These are phyloP conservation scores for Hirtodrosophila trivittata DNA, from an alignment of 2,888 invertebrate genomes.

Conservation along the genomic window DNA sequence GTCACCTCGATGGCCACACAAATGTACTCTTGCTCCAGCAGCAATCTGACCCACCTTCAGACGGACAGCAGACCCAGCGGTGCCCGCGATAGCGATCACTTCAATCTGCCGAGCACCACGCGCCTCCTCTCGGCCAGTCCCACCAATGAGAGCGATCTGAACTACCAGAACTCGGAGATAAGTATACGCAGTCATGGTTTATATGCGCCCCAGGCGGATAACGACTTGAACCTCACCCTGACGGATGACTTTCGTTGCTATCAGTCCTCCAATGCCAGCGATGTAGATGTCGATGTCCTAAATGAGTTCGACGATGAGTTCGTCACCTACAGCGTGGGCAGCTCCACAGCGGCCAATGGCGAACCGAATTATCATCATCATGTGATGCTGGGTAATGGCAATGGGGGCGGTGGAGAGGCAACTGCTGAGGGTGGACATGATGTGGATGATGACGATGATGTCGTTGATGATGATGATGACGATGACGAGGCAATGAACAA, in stretches of 20 bases:
- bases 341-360: slow-evolving; percentile 1
- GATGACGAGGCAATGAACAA: slow-evolving; percentile 74
- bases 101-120: slow-evolving; percentile 30
- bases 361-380: slow-evolving; percentile 18
- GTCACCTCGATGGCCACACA: slow-evolving; percentile 48
- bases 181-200: slow-evolving; percentile 87
- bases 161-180: slow-evolving; percentile 88
- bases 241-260: slow-evolving; percentile 84
- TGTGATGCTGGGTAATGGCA: slow-evolving; percentile 21
- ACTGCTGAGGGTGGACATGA: slow-evolving; percentile 51
- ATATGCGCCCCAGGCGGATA: slow-evolving; percentile 86
- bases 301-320: slow-evolving; percentile 83
- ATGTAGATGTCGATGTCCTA: slow-evolving; percentile 78
- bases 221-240: slow-evolving; percentile 84
- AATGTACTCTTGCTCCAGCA: slow-evolving; percentile 61
- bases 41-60: slow-evolving; percentile 49
- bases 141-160: slow-evolving; percentile 87
- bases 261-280: slow-evolving; percentile 83
- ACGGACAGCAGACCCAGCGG: slow-evolving; percentile 11
- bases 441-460: too few species aligned
- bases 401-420: slow-evolving; percentile 55
- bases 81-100: slow-evolving; percentile 19
- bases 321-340: slow-evolving; percentile 42
- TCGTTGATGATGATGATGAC: slow-evolving; percentile 49
- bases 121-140: slow-evolving; percentile 80